These are phyloP conservation scores for Volucella inflata DNA, from an alignment of 2,888 invertebrate genomes.

Conservation along the genomic window DNA sequence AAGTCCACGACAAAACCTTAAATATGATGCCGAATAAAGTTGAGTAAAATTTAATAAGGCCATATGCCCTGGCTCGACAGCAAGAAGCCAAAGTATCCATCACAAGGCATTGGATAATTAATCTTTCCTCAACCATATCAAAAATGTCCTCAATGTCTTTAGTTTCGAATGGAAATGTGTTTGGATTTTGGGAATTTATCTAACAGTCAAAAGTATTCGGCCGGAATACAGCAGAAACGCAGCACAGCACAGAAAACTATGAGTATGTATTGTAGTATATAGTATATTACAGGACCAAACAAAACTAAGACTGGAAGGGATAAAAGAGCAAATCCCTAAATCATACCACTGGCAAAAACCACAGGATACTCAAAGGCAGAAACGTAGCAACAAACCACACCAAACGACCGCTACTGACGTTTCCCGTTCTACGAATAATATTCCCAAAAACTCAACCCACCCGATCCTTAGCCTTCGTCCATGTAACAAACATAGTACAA, in stretches of 20 bases:
- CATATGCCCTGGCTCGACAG: conserved; percentile 43
- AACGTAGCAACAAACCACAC: conserved; percentile 63
- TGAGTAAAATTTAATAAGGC: conserved; percentile 61
- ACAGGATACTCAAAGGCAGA: conserved; percentile 66
- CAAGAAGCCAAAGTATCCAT: conserved; percentile 69
- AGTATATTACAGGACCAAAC: conserved; percentile 2
- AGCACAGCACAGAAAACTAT: too few relatives aligned
- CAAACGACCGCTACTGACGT: conserved; percentile 65
- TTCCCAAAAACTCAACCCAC: conserved; percentile 40
- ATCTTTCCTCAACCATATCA: conserved; percentile 70
- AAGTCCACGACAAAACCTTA: conserved; percentile 26
- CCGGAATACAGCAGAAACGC: conserved; percentile 36
- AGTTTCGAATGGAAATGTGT: conserved; percentile 56
- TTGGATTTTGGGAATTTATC: conserved; percentile 69
- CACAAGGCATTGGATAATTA: conserved; percentile 69
- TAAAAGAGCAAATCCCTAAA: conserved; percentile 64
- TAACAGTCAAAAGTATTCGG: conserved; percentile 58
- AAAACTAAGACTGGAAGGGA: conserved; percentile 23
- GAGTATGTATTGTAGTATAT: too few relatives aligned
- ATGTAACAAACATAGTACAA: too few relatives aligned
- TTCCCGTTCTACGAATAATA: conserved; percentile 38
- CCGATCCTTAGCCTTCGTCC: not conserved
- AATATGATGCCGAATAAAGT: conserved; percentile 46
- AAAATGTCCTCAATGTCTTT: conserved; percentile 70
- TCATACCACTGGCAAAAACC: conserved; percentile 64